Base-by-base conservation (phyloP, 1,140 invertebrate genomes). In the Euglossa dilemma region DNA sequence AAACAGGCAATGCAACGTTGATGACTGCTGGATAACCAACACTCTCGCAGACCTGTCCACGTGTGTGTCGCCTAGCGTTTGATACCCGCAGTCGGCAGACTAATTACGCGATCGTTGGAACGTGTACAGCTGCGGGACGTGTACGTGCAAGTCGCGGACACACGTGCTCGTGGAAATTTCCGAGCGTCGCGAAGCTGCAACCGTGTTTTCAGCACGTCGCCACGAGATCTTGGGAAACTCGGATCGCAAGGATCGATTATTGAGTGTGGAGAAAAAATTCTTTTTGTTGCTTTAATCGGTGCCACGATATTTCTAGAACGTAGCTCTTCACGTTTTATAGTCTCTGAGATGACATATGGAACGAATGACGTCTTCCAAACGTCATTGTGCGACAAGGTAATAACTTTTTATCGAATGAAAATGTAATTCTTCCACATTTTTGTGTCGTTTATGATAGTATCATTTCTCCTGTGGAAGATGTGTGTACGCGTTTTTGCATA, bases 161-260 rank as follows among this genome's bases (percentile, higher is more conserved):
- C 43, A 50, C 76, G 52, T 47, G 47, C 25, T 71, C 47, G 82
- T 80, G 82, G 82, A 84, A 84, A 84, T 79, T 84, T 84, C 82
- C 82, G 73, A 14, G 2, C 67, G n/a, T 18, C 3, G 59, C 18
- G 57, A 77, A 82, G 36, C 71, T 5, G 20, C 50, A 59, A 5
- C 56, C 54, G 50, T 18, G 50, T 50, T 59, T 70, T 20, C 6
- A 36, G 7, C 6, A 1, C 6, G 63, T 8, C 9, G 43, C 23
- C 8, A 50, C 8, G n/a, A 2, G 47, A 71, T 71, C 20, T 45
- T 11, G 36, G 20, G 25, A 66, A 66, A 36, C 20, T 4, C 14
- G 14, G 20, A 43, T 25, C 5, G 4, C 16, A 11, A 23, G 20
- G 52, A 63, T 76, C 45, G 16, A 20, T 56, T 36, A 36, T n/a